Evolutionary conservation across 2,797 vertebrate species (phyloP), one percentile per base, ranked within the genome.

Genomic region (Myotis findleyi): DNA sequence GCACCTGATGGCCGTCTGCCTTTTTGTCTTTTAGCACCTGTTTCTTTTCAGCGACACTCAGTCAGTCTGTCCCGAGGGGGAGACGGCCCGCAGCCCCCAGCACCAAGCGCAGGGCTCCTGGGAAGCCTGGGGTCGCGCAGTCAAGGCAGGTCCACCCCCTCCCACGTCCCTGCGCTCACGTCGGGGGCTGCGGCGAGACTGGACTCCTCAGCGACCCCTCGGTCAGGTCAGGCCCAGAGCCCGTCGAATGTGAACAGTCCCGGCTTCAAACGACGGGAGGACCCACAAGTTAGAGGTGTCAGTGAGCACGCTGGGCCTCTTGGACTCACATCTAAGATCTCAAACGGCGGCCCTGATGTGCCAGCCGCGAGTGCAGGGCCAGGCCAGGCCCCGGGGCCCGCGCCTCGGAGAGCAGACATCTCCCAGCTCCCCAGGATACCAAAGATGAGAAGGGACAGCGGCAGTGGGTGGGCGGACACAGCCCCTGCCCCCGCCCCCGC

Each of bases 381-480:
- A 71, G 99, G 98, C 92, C 97, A 96, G 21, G 95, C 98, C 17
- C 91, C 96, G 14, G 99, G 99, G 79, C 98, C 99, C 13, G 98
- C 98, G 94, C 98, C 97, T 64, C 96, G 98, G 99, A 98, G 98
- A 93, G 89, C 99, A 6, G 99, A 99, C 88, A 98, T 99, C 89
- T 99, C 99, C 0, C 99, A 98, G 92, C 99, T 99, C 89, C 99
- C 99, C 79, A 98, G 99, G 97, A 99, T 99, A 99, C 99, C 99
- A 98, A 99, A 99, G 99, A 99, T 99, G 97, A 99, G 98, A 97
- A 98, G 98, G 92, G 99, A 99, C 0, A 1, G 85, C 66, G 1
- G 85, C 68, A 64, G 87, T 44, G 93, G 95, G 23, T 93, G 44
- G 14, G 41, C 44, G n/a, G 98, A 97, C 18, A n/a, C 81, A 0